A percentile compares a stretch with the other conserved stretches of the same genome.
Evolutionary conservation across 2,113 vertebrate species (phyloP).

Genomic region (Eptesicus fuscus): DNA sequence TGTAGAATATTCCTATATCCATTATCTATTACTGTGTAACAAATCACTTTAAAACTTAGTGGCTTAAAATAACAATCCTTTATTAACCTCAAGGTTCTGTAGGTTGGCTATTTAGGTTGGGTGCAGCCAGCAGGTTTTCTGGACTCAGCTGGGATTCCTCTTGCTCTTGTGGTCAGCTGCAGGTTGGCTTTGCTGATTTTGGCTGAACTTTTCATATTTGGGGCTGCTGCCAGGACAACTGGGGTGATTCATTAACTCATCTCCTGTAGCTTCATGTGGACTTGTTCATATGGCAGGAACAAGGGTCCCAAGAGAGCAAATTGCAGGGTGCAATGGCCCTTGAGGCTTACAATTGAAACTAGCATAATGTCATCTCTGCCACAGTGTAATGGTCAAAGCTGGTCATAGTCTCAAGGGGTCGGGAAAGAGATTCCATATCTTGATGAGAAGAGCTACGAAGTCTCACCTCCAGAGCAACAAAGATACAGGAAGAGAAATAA

Average conservation of each 20-base stretch:
- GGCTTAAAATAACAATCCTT: neutral
- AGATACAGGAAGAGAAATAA: neutral
- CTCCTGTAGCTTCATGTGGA: neutral
- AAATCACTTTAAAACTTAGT: neutral
- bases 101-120: neutral
- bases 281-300: neutral
- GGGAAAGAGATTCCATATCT: neutral
- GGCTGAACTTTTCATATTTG: neutral
- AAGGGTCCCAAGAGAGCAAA: neutral
- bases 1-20: neutral
- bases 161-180: neutral
- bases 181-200: neutral
- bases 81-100: neutral
- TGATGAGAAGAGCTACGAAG: neutral
- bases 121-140: neutral
- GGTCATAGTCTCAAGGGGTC: neutral
- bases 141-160: neutral
- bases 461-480: neutral
- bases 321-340: neutral
- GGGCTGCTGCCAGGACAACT: neutral
- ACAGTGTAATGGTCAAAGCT: neutral
- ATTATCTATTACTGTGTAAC: neutral
- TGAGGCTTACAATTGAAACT: neutral
- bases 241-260: neutral
- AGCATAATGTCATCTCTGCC: neutral